Conservation (phyloP, 1,140 invertebrate species). For the Drosophila prosaltans region DNA sequence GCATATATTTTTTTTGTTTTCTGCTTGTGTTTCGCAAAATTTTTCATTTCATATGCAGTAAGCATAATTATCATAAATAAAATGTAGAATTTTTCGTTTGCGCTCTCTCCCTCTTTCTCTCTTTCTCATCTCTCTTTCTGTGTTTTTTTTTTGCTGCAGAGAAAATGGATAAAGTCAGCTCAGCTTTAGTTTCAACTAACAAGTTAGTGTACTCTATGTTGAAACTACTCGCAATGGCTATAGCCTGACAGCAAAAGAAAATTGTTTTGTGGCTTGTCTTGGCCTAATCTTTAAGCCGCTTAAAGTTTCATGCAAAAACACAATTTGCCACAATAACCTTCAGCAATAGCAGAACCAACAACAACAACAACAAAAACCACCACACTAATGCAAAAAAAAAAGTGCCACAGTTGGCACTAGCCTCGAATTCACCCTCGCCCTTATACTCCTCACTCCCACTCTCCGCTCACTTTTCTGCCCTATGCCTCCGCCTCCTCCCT, state of each 20-base stretch:
- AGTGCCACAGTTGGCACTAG: conserved; percentile 50
- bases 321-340: conserved; percentile 70
- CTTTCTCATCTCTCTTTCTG: too few relatives aligned
- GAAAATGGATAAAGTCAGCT: conserved; percentile 13
- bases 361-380: conserved; percentile 3
- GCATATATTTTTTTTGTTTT: background rate
- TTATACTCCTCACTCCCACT: background rate
- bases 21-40: conserved; percentile 1
- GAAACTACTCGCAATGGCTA: background rate
- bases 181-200: conserved; percentile 10
- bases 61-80: conserved; percentile 63
- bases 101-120: background rate
- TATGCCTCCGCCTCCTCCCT: background rate
- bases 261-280: conserved; percentile 22
- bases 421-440: conserved; percentile 7
- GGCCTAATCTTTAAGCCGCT: conserved; percentile 64
- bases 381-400: conserved; percentile 24
- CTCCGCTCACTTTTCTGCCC: background rate
- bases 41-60: conserved; percentile 43
- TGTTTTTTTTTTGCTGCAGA: background rate
- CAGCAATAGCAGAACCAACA: conserved; percentile 27
- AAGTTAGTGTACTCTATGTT: conserved; percentile 1
- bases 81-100: background rate
- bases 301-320: conserved; percentile 66
- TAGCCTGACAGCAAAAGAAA: conserved; percentile 22